Percentiles rank a stretch among this genome's conserved stretches.
Evolutionary conservation across 1,140 invertebrate genomes (phyloP).

Genomic region (Drosophila gunungcola): DNA sequence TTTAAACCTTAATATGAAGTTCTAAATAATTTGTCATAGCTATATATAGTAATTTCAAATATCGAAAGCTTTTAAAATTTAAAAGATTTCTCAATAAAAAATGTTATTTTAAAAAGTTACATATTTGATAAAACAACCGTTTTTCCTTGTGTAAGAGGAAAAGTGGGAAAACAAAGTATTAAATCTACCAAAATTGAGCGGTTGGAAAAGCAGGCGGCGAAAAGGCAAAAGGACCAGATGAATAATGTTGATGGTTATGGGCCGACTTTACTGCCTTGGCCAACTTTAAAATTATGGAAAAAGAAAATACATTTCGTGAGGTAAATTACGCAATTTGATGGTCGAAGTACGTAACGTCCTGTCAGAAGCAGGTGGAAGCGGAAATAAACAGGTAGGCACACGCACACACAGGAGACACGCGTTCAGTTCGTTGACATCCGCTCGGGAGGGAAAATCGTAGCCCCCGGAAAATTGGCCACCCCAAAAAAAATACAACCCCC

Average conservation of each 20-base stretch:
- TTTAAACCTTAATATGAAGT: no score
- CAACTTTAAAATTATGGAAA: constrained; percentile 45
- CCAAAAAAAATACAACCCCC: constrained; percentile 1
- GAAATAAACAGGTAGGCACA: constrained; percentile 56
- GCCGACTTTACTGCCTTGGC: constrained; percentile 2
- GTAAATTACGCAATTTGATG: constrained; percentile 63
- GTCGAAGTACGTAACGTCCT: constrained; percentile 19
- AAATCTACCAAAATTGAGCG: constrained; percentile 44
- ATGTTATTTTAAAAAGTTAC: no score
- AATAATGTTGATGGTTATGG: constrained; percentile 60
- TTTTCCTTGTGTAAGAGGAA: constrained; percentile 4
- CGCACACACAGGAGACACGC: constrained; percentile 38
- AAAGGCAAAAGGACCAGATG: constrained; percentile 25
- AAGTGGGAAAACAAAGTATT: constrained; percentile 13
- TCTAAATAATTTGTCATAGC: no score
- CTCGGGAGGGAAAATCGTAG: constrained; percentile 4
- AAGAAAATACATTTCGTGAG: constrained; percentile 52
- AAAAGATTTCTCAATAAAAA: no score
- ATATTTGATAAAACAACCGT: not conserved
- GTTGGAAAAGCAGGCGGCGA: not conserved
- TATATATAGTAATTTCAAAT: no score
- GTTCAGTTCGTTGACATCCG: constrained; percentile 50
- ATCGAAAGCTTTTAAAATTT: no score
- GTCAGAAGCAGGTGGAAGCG: constrained; percentile 35
- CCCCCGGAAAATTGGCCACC: constrained; percentile 5